Base-by-base conservation (phyloP, 2,797 vertebrate species). In the Craterocephalus amniculus region DNA sequence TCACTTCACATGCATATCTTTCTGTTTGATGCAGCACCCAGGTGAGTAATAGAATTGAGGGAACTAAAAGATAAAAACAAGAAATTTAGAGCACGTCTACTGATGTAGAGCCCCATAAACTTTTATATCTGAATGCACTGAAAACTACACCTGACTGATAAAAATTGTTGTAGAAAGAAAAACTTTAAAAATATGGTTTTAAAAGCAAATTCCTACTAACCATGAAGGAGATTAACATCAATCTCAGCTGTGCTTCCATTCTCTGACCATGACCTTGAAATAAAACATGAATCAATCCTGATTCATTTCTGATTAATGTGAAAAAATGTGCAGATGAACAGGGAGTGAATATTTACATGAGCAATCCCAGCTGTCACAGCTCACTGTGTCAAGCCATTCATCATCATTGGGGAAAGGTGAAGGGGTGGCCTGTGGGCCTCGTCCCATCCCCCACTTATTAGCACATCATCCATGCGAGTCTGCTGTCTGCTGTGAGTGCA, bases 371-470 rank as follows among this genome's bases (percentile, higher is more conserved):
- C 51, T 36, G 65, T 74, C 59, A 24, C 55, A 22, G 51, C 70
- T 76, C 63, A 57, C 52, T 56, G 52, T 35, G 6, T 70, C 20
- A 7, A 52, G 62, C 67, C 58, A 81, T 88, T 84, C 61, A 78
- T 87, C 82, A 85, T 81, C 35, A 78, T 40, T 22, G n/a, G 12
- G 18, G 43, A 64, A 16, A 6, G 34, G 24, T 40, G 48, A 55
- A 40, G 56, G 63, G 63, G 48, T 20, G 31, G 51, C 36, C 43
- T 55, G 36, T 34, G 43, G 67, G 35, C 18, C 20, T 11, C n/a
- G 67, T 80, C 70, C 78, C 63, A 64, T 26, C 56, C 66, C 43
- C 56, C 26, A 43, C 55, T 56, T 55, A 81, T 85, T 85, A 85
- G 59, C 74, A 72, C 10, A 48, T 4, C 12, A 88, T 86, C 74